These are phyloP conservation scores for Eupithecia vulgata DNA, from an alignment of 2,888 invertebrate genomes.

Conservation along the genomic window DNA sequence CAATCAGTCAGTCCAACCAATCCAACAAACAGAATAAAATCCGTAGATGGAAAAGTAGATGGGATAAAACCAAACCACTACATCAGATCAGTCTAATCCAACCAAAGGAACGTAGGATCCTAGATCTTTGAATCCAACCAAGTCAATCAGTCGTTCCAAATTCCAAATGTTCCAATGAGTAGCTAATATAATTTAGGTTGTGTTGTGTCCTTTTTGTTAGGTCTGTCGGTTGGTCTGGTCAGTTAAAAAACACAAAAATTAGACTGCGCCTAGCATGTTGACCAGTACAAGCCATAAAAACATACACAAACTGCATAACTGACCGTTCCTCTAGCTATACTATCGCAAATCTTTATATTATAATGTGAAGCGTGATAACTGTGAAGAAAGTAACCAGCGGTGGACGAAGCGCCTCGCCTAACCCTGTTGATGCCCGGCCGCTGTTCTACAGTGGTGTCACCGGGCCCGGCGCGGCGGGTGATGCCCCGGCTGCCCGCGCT, in stretches of 20 bases:
- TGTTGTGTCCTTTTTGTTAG: not conserved
- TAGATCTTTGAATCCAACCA: no score
- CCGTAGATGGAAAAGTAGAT: no score
- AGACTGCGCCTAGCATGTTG: not conserved
- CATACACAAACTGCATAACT: not conserved
- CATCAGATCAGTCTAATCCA: no score
- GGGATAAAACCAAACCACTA: no score
- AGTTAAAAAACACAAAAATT: not conserved
- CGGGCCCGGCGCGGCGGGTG: not conserved
- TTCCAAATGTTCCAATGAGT: no score
- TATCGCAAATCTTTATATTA: not conserved
- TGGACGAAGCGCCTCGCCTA: not conserved
- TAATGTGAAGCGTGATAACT: not conserved
- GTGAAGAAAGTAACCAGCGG: not conserved
- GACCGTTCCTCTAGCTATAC: not conserved
- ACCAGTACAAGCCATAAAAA: not conserved
- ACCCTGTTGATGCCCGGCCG: not conserved
- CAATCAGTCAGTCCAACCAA: no score
- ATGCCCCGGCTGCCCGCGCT: not conserved
- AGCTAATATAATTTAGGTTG: no score
- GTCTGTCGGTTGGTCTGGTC: not conserved
- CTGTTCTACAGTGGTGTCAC: not conserved
- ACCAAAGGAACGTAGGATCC: no score
- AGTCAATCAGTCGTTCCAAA: no score
- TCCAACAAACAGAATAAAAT: no score